Base-by-base conservation (phyloP, 2,113 vertebrate species). In the Choloepus hoffmanni region DNA sequence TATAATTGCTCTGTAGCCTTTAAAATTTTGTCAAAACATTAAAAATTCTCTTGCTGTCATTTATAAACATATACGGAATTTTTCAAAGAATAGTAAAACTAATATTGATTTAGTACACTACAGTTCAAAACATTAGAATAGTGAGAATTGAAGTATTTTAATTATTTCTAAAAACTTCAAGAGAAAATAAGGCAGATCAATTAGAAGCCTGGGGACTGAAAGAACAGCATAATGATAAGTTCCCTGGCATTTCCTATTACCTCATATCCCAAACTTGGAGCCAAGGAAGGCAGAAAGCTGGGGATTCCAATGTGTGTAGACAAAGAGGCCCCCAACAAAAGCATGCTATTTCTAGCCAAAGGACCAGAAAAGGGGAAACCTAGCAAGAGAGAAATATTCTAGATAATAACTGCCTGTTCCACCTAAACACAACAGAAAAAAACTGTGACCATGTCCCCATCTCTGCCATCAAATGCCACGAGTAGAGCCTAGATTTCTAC, bases 11-110 rank as follows among this genome's bases (percentile, higher is more conserved):
- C 53, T 63, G 33, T 83, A 85, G 16, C 11, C 43, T 78, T 2
- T 72, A 92, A 90, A 67, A 8, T 60, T 28, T 81, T 72, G 30
- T 90, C 36, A 84, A 95, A 79, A 67, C 43, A 85, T 43, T 72
- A 48, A 45, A 78, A 79, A 70, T 0, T 85, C 40, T 77, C 18
- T 63, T 45, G 58, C 10, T 23, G 36, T 83, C 70, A 90, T 45
- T 87, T 53, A 90, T 88, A 68, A 58, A 73, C 45, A 10, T 36
- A 89, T n/a, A 73, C 15, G 26, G 45, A 55, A 93, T 30, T 88
- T 58, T 58, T 23, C 24, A 93, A 84, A 88, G 74, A 53, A 11
- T 12, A 45, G 19, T 10, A 40, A 40, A 67, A 43, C 7, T 76
- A 68, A 70, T 53, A 43, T 84, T 87, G 55, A 63, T 15, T 68